Percentiles rank a stretch among this genome's conserved stretches.
These are phyloP conservation scores for Orchesellides sinensis DNA, from an alignment of 2,888 invertebrate species.

Conservation along the genomic window DNA sequence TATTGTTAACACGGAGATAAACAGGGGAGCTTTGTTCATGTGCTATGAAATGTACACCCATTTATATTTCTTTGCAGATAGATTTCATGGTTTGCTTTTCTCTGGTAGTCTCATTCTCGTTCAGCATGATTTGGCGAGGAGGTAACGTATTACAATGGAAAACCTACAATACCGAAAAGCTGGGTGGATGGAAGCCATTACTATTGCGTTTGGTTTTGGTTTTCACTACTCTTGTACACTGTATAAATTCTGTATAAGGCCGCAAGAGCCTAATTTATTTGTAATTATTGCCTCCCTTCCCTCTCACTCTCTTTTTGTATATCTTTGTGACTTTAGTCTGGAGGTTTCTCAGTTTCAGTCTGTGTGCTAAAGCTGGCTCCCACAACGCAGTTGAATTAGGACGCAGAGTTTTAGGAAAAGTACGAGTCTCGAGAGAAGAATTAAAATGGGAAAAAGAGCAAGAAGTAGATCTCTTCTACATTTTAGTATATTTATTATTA, in stretches of 20 bases:
- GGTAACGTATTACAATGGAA: neutral
- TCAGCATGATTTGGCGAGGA: conserved; percentile 39
- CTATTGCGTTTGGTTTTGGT: conserved; percentile 36
- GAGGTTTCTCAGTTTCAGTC: neutral
- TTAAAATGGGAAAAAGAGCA: conserved; percentile 41
- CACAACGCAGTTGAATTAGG: neutral
- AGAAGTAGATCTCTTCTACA: neutral
- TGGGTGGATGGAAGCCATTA: neutral
- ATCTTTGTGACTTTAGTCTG: neutral
- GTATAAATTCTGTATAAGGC: conserved; percentile 9
- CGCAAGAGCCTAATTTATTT: conserved; percentile 59
- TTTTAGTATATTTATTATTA: neutral
- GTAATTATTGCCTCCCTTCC: conserved; percentile 46
- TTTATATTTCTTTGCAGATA: no score
- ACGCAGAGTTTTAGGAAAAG: no score
- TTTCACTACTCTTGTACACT: conserved; percentile 28
- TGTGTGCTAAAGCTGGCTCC: neutral
- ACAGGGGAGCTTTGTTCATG: neutral
- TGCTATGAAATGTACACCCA: neutral
- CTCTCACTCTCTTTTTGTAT: neutral
- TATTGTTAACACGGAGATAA: neutral
- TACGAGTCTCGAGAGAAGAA: conserved; percentile 49
- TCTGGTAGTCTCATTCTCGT: neutral
- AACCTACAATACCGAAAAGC: neutral
- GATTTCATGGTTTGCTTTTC: neutral